Base-by-base conservation (phyloP, 2,888 invertebrate genomes). In the Frankliniella intonsa region DNA sequence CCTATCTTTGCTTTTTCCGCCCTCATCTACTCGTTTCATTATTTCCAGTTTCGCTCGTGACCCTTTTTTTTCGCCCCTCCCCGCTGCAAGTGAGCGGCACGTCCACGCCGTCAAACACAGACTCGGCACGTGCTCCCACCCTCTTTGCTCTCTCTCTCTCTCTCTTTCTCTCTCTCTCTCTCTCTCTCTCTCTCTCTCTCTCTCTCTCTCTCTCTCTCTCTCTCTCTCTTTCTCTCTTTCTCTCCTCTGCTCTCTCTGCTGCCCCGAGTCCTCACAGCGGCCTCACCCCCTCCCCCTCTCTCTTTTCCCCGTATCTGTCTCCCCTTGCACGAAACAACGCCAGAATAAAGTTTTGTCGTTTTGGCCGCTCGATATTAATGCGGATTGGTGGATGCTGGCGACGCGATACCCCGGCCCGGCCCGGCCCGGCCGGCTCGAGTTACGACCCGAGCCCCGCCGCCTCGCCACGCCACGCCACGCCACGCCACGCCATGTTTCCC, bases 141-240 rank as follows among this genome's bases (percentile, higher is more conserved):
- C 62, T n/a, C 62, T 17, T 62, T 7, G 11, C n/a, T 62, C 14
- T 14, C 62, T 14, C 62, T n/a, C 62, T n/a, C 62, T 62, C 17
- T 17, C 55, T 55, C 55, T 55, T 7, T 55, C 55, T 55, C 55
- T 55, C 55, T 55, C 55, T 55, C 55, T 17, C 55, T 55, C 55
- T 55, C 55, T 55, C 55, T 55, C 55, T 55, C 55, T 55, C 55
- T 55, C 55, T 55, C 55, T 55, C 55, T 55, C 55, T 55, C 55
- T 55, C 55, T 55, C 55, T 55, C 55, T 55, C 55, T 55, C 55
- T 55, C 55, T 55, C 55, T 55, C 55, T 55, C 55, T 55, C 55
- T 55, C 55, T 55, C 55, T 55, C 55, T 55, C 55, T 55, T 7
- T 55, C 55, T 55, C 55, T 55, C 55, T 55, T 7, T 55, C 55